phyloP scores from a whole-genome alignment of 2,888 invertebrate species.

The Cataglyphis altisquamis region DNA sequence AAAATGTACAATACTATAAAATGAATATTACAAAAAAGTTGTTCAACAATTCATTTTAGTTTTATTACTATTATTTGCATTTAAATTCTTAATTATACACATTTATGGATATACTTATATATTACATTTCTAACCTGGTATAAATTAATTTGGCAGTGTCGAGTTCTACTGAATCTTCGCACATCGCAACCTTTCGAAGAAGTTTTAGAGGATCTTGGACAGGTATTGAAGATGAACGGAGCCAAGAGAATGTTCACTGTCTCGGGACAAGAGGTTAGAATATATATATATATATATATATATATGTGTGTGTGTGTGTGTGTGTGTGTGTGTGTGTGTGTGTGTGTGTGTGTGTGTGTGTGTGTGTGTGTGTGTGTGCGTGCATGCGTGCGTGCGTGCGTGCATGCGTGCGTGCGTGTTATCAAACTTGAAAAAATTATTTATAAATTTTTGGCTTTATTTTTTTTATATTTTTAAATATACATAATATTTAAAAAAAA shows the following conservation, averaged over 20 bases:
- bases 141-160: constrained; percentile 89
- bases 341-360: no score
- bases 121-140: neutral
- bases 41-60: neutral
- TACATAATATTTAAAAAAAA: no score
- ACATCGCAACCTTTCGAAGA: constrained; percentile 98
- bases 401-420: no score
- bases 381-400: no score
- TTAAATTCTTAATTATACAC: neutral
- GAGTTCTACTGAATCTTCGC: constrained; percentile 95
- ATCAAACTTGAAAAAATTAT: neutral
- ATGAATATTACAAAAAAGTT: no score
- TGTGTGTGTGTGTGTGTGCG: no score
- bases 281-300: neutral
- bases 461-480: no score
- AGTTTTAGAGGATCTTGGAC: constrained; percentile 96
- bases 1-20: no score
- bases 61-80: neutral
- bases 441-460: neutral
- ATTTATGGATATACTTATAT: neutral
- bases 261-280: constrained; percentile 94
- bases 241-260: constrained; percentile 97
- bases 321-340: no score
- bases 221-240: constrained; percentile 96
- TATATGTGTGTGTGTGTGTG: no score